A percentile compares a stretch with the other conserved stretches of the same genome.
Conservation (phyloP, 2,888 invertebrate species). For the Pollenia angustigena region DNA sequence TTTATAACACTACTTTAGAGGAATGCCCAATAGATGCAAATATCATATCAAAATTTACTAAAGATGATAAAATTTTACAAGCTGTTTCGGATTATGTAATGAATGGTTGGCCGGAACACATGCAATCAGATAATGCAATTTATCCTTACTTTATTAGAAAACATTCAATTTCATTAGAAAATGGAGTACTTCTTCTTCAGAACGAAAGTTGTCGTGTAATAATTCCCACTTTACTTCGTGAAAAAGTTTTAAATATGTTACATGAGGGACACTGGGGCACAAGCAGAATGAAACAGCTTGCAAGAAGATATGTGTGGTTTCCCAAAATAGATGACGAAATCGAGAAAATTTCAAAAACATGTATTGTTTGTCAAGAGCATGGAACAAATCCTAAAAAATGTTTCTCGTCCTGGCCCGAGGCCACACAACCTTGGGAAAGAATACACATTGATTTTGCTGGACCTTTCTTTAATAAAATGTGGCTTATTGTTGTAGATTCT, state of each 20-base stretch:
- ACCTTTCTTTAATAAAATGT: constrained; percentile 3
- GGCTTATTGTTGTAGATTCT: neutral
- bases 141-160: neutral
- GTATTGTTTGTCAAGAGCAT: neutral
- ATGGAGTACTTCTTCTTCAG: constrained; percentile 1
- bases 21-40: constrained; percentile 11
- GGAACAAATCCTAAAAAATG: neutral
- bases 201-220: neutral
- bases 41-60: neutral
- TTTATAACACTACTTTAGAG: constrained; percentile 6
- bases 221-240: neutral
- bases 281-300: constrained; percentile 24
- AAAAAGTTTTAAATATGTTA: constrained; percentile 4
- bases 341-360: constrained; percentile 3
- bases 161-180: constrained; percentile 7
- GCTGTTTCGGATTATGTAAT: neutral
- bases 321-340: constrained; percentile 20
- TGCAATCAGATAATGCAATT: neutral
- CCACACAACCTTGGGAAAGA: neutral
- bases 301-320: constrained; percentile 2
- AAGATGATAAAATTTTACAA: neutral
- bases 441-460: constrained; percentile 4
- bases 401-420: neutral
- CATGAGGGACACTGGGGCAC: constrained; percentile 11
- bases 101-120: neutral